Evolutionary conservation across 2,888 invertebrate genomes (phyloP), one percentile per base, ranked within the genome.

Genomic region (Druceiella hillmani): DNA sequence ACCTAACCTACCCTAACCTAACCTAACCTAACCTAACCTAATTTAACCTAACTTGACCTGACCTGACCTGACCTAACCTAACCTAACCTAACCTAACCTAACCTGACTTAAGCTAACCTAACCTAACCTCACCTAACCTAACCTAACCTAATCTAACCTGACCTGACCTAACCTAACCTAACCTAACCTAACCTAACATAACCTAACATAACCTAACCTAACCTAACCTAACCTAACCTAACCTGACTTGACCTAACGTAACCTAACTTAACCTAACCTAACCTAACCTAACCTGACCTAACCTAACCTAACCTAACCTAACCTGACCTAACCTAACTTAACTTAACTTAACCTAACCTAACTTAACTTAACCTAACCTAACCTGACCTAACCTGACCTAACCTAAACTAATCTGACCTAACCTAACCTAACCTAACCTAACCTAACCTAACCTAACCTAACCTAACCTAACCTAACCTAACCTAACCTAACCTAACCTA

Each of bases 161-260:
- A 38, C 38, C 44, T 40, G 33, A 35, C 40, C 38, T 35, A 38
- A 40, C 40, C 40, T 36, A 36, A 40, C 44, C 38, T 38, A 40
- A 38, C 40, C 44, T 38, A 44, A 38, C 38, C 44, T 41, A 38
- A 44, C 41, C 44, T 41, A 41, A 41, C 41, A 38, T 41, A 41
- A 44, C 44, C 44, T 44, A 45, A 45, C 45, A 41, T 45, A 45
- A 45, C 45, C 45, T 45, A 45, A 45, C 45, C 45, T 45, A 45
- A 45, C 45, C 45, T 45, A 45, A 45, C 45, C 45, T 43, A 43
- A 43, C 43, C 43, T 43, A 43, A 38, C 33, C 38, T 38, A 42
- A 38, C 38, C 38, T 38, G 38, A 42, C 38, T 35, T 35, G 33
- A 36, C 42, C 35, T 35, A 42, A 38, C 38, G 35, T 36, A 42